Base-by-base conservation (phyloP, 2,797 vertebrate species). In the Denticeps clupeoides region DNA sequence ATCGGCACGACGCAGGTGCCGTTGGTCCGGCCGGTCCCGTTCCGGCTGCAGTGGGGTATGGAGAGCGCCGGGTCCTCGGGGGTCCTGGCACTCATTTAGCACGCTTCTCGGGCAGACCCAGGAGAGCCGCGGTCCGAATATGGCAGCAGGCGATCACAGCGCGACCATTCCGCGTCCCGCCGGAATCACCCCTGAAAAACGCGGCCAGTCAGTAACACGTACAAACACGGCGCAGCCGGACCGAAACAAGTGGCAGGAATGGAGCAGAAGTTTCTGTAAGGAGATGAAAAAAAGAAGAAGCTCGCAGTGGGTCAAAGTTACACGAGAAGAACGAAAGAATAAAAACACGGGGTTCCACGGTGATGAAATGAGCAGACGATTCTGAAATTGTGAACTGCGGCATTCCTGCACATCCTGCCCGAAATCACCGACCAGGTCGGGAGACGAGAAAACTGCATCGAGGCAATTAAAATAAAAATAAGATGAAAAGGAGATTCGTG, bases 71-170 rank as follows among this genome's bases (percentile, higher is more conserved):
- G 75, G 77, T 83, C 83, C 72, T 87, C 86, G 59, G 82, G 75
- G 55, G 83, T 77, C 80, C 75, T 72, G 79, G 83, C 73, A 84
- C 83, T 86, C 88, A 90, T 90, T 64, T 77, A 83, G 81, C 70
- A 80, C 66, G 70, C 59, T 64, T 46, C 42, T 45, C 43, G 63
- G n/a, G n/a, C 38, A 41, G 59, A 68, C 72, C 69, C 40, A 23
- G 62, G 63, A 70, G n/a, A n/a, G 67, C 68, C 70, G 51, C 55
- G 57, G 55, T 55, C 53, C 51, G 22, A 49, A 50, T 41, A 37
- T 54, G 38, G 26, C 23, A 22, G 12, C 53, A 58, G 46, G 28
- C 49, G 48, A 55, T 16, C 58, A 54, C 63, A 47, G 57, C 56
- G 60, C 44, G 22, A 47, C 55, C 56, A 69, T 68, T 58, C 63